A percentile compares a stretch with the other conserved stretches of the same genome.
phyloP scores from a whole-genome alignment of 1,140 invertebrate species.

The Drosophila pandora region DNA sequence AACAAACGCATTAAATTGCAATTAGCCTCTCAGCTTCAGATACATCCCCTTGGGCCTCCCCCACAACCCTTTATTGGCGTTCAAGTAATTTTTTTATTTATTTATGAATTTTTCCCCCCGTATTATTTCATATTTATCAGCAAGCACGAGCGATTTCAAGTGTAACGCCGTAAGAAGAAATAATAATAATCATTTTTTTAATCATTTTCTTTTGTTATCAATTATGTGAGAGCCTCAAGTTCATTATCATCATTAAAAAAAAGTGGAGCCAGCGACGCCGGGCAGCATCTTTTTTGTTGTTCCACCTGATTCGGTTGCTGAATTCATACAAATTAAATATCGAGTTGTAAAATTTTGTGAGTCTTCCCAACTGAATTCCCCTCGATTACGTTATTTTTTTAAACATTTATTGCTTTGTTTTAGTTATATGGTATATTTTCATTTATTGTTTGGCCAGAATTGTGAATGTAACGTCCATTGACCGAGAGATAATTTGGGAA shows the following conservation, averaged over 20 bases:
- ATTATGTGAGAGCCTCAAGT: conserved; percentile 68
- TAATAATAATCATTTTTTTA: conserved; percentile 41
- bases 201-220: conserved; percentile 70
- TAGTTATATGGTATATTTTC: background rate
- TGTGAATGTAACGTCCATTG: conserved; percentile 58
- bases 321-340: conserved; percentile 34
- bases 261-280: conserved; percentile 25
- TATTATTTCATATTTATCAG: conserved; percentile 67
- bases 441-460: conserved; percentile 37
- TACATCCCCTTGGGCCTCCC: conserved; percentile 1
- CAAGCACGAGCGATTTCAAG: conserved; percentile 48
- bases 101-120: conserved; percentile 65
- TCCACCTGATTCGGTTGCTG: conserved; percentile 43
- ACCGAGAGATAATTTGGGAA: conserved; percentile 50
- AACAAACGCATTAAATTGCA: conserved; percentile 76
- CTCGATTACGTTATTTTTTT: conserved; percentile 35
- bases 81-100: conserved; percentile 58
- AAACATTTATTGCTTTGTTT: conserved; percentile 17
- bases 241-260: conserved; percentile 78
- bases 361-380: conserved; percentile 65
- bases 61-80: background rate
- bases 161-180: conserved; percentile 39
- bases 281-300: conserved; percentile 29
- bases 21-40: conserved; percentile 57
- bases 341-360: conserved; percentile 38